Base-by-base conservation (phyloP, 2,113 vertebrate genomes). In the Phyllostomus discolor region DNA sequence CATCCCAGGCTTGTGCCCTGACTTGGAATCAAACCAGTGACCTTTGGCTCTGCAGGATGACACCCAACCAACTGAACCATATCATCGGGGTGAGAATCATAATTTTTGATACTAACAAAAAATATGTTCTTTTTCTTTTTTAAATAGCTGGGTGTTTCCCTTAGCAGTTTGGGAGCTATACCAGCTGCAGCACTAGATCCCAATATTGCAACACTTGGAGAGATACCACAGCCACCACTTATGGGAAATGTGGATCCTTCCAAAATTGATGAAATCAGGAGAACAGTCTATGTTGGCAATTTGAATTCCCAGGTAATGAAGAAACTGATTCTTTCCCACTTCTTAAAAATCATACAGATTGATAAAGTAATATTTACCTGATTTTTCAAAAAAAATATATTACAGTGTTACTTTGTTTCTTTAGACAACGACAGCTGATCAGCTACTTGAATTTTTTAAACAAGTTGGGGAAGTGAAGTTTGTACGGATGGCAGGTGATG, bases 391-490 rank as follows among this genome's bases (percentile, higher is more conserved):
- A 24, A 91, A 59, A 26, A 20, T 91, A 16, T 50, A 76, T 90
- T 95, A 87, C 96, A 93, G 10, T 72, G 16, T 91, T 35, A 67
- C 50, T 97, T 96, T 96, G 19, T 95, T 96, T 97, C 79, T 84
- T 97, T 96, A 99, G 99, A 99, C 99, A 83, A 99, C 99, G 2
- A 99, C 99, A 67, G 99, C 99, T 82, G 99, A 99, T 93, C 99
- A 99, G 97, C 99, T 99, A 88, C 97, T 99, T 97, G 99, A 99
- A 97, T 99, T 99, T 90, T 99, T 99, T 98, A 99, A 99, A 98
- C 99, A 99, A 98, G 99, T 99, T 91, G 99, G 99, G 90, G 99
- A 99, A 84, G 99, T 99, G 7, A 99, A 99, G 98, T 99, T 99
- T 98, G 99, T 99, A 72, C 99, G 99, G 57, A 99, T 99, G 99